These are phyloP conservation scores for Anguilla marmorata DNA, from an alignment of 2,797 vertebrate species.

Conservation along the genomic window DNA sequence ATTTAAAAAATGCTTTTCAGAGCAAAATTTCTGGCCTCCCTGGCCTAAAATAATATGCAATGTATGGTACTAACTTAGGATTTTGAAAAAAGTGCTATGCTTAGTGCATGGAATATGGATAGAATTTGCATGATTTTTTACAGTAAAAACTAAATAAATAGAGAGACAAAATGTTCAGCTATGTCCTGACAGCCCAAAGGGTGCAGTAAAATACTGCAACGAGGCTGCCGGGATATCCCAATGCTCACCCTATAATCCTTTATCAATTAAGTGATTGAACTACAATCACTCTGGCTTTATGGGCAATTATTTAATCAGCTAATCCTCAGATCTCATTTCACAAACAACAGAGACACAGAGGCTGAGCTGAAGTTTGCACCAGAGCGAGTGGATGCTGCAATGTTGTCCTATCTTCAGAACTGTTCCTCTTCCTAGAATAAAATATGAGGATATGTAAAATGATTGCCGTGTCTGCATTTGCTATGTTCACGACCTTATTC, in stretches of 20 bases:
- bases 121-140: slow-evolving; percentile 10
- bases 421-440: background rate
- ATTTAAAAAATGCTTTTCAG: background rate
- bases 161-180: background rate
- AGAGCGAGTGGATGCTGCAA: background rate
- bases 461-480: background rate
- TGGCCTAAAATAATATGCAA: slow-evolving; percentile 12
- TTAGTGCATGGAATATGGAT: slow-evolving; percentile 15
- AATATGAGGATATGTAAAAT: background rate
- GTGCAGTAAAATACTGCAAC: background rate
- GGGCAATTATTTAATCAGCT: background rate
- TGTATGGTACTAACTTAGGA: background rate
- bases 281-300: background rate
- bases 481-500: background rate
- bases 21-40: background rate
- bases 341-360: background rate
- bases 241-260: too few species aligned
- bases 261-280: background rate
- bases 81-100: background rate
- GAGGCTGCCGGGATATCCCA: too few species aligned
- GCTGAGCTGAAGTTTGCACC: background rate
- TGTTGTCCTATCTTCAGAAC: background rate
- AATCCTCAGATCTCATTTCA: background rate
- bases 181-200: background rate
- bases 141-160: background rate